Evolutionary conservation across 2,797 vertebrate genomes (phyloP).

Genomic region (Rhyacichthys aspro): DNA sequence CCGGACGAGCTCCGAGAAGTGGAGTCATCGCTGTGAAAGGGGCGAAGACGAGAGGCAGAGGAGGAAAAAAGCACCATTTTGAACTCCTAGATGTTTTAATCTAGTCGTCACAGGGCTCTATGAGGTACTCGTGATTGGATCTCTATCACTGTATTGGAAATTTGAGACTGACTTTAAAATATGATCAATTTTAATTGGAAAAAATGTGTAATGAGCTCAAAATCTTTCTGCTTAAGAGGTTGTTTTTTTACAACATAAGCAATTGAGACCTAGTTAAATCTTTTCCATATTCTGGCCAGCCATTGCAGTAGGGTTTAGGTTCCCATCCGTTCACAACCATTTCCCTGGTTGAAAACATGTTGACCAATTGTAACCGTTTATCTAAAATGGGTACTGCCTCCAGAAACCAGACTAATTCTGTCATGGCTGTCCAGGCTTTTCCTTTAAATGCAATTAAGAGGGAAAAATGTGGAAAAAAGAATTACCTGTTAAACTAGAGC

Average conservation of each 20-base stretch:
- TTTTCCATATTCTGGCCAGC: not conserved
- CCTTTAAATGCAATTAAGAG: too few species aligned
- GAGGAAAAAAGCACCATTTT: constrained; percentile 43
- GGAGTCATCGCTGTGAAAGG: constrained; percentile 90
- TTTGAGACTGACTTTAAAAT: constrained; percentile 2
- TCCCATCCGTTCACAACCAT: too few species aligned
- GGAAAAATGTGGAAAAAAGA: too few species aligned
- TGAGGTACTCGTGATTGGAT: not conserved
- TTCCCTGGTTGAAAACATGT: too few species aligned
- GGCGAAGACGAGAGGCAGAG: not conserved
- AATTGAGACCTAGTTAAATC: not conserved
- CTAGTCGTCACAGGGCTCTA: constrained; percentile 1
- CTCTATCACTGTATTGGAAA: not conserved
- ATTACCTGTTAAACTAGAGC: too few species aligned
- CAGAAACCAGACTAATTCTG: too few species aligned
- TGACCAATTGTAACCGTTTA: too few species aligned
- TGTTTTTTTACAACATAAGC: not conserved
- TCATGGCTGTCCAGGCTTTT: too few species aligned
- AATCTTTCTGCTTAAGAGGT: not conserved
- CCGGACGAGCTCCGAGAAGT: constrained; percentile 83
- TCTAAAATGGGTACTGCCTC: too few species aligned
- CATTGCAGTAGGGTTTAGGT: not conserved
- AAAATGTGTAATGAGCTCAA: constrained; percentile 6
- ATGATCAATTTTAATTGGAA: not conserved
- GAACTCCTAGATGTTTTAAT: constrained; percentile 2